These are phyloP conservation scores for Esox lucius DNA, from an alignment of 2,797 vertebrate genomes.

Conservation along the genomic window DNA sequence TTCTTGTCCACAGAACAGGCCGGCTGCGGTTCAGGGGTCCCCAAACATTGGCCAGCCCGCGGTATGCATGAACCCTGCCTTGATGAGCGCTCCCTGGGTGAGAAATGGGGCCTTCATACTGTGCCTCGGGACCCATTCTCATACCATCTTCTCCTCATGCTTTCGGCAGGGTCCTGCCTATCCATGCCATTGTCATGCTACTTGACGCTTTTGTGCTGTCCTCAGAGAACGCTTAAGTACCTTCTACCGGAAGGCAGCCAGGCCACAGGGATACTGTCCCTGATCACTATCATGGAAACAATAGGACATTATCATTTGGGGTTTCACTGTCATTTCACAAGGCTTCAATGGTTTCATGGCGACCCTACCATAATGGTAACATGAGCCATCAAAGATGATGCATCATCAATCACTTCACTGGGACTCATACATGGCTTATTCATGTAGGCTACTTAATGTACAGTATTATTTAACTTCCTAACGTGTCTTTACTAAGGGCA, in stretches of 20 bases:
- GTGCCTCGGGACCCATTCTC: not conserved
- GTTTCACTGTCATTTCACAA: not conserved
- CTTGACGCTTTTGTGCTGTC: not conserved
- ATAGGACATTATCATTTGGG: not conserved
- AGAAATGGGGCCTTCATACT: constrained; percentile 49
- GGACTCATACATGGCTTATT: not conserved
- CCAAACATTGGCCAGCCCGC: constrained; percentile 67
- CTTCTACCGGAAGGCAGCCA: not conserved
- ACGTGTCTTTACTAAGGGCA: not conserved
- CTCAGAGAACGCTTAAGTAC: not conserved
- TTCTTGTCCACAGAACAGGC: constrained; percentile 77
- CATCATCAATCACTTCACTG: not conserved
- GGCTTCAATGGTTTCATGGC: not conserved
- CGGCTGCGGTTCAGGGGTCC: constrained; percentile 72
- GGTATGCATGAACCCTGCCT: constrained; percentile 74
- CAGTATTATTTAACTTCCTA: not conserved
- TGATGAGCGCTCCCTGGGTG: constrained; percentile 80
- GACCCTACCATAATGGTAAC: not conserved
- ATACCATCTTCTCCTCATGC: not conserved
- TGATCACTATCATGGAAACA: not conserved
- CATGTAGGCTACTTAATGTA: not conserved
- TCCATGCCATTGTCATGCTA: not conserved
- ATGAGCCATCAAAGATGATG: not conserved
- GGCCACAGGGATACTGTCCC: not conserved
- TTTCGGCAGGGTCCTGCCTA: not conserved